Percentiles rank a stretch among this genome's conserved stretches.
phyloP scores from a whole-genome alignment of 2,797 vertebrate species.

The Coreius guichenoti region DNA sequence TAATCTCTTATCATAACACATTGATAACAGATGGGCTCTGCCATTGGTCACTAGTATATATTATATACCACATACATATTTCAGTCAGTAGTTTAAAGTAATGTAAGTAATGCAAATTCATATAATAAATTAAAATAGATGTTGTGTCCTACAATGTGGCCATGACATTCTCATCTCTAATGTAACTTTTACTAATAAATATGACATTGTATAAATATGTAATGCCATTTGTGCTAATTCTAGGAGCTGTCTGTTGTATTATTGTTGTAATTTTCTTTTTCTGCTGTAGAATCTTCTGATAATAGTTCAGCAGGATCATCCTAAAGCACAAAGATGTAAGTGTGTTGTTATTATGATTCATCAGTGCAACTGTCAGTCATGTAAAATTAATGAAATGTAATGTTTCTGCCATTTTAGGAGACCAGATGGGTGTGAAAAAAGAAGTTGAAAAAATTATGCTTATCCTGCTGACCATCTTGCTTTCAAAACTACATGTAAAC shows the following conservation, averaged over 20 bases:
- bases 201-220: too few relatives aligned
- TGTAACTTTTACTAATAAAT: too few relatives aligned
- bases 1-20: background rate
- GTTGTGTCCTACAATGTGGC: too few relatives aligned
- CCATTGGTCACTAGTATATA: too few relatives aligned
- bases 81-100: background rate
- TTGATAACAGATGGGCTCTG: too few relatives aligned
- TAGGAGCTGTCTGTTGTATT: background rate
- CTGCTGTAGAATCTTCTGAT: background rate
- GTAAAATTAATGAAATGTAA: background rate
- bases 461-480: background rate
- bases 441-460: background rate
- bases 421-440: background rate
- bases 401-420: background rate
- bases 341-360: background rate
- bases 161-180: too few relatives aligned
- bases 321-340: background rate
- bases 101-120: too few relatives aligned
- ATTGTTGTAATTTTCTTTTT: background rate
- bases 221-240: background rate
- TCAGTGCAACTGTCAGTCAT: background rate
- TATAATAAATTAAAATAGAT: too few relatives aligned
- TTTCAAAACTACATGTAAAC: background rate
- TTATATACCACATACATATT: too few relatives aligned
- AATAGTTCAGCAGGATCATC: background rate